These are phyloP conservation scores for Myrmecophaga tridactyla DNA, from an alignment of 2,113 vertebrate genomes.

Conservation along the genomic window DNA sequence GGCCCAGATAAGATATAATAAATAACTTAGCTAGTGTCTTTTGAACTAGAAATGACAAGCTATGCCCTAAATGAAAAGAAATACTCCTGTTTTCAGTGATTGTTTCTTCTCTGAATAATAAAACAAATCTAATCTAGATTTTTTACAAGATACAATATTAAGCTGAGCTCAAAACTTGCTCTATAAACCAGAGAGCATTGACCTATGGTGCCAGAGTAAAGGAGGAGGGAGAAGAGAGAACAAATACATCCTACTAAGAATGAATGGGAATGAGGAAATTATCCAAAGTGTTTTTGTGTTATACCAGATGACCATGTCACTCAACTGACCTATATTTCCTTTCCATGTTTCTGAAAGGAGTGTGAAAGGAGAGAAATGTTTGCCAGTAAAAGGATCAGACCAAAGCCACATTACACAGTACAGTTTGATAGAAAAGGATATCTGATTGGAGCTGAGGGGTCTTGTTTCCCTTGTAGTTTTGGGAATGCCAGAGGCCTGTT, in stretches of 20 bases:
- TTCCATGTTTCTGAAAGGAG: not conserved
- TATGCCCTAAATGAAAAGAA: not conserved
- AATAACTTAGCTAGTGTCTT: conserved; percentile 19
- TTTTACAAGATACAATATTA: not conserved
- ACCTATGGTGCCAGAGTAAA: accelerated
- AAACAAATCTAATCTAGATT: conserved; percentile 15
- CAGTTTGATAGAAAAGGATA: not conserved
- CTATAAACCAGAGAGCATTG: not conserved
- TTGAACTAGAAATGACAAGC: conserved; percentile 21
- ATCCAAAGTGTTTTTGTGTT: not conserved
- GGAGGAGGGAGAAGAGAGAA: not conserved
- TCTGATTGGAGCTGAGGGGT: not conserved
- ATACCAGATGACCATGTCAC: not conserved
- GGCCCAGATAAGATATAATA: conserved; percentile 9
- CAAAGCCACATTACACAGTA: not conserved
- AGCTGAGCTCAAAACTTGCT: not conserved
- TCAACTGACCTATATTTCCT: not conserved
- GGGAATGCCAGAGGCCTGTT: not conserved
- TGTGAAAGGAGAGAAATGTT: not conserved
- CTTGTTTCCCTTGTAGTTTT: not conserved
- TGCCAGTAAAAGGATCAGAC: not conserved
- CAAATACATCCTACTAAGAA: not conserved
- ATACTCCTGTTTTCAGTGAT: not conserved
- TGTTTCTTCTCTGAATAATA: conserved; percentile 41
- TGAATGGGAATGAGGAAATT: not conserved